Evolutionary conservation across 2,888 invertebrate species (phyloP), one percentile per base, ranked within the genome.

Genomic region (Lumbricus terrestris): DNA sequence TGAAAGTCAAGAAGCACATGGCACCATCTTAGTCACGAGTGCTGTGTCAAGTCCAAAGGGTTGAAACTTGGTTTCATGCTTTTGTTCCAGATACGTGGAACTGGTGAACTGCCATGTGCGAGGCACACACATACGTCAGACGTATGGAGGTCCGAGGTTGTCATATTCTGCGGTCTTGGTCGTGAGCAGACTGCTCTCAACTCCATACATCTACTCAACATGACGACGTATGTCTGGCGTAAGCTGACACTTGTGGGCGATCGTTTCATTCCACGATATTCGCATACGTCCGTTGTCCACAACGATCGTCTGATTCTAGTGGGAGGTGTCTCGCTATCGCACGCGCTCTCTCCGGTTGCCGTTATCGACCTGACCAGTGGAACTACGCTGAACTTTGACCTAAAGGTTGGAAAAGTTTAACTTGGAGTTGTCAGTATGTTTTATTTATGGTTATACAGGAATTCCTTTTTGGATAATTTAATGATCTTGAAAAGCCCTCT

Each of bases 231-330:
- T 34, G 33, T 33, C 6, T 88, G 88, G 88, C 88, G 88, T 37
- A 88, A 20, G n/a, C 34, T 85, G 85, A 1, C 33, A 85, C 35
- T 85, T 85, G 85, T 85, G 1, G 85, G 85, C 37, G 85, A 85
- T 35, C 20, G 1, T 0, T 37, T 85, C 35, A 35, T 85, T 85
- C 85, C 85, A 34, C 34, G 85, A 35, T 85, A 95, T 93, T 94
- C 95, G 16, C 95, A 95, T 90, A 94, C 94, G 34, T 93, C 94
- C 47, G 93, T 94, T 90, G 91, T 95, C n/a, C 91, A 93, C 38
- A 92, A 92, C 8, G 93, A 95, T 90, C 92, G 91, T 42, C 92
- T 95, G 89, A 83, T 95, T 47, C 92, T 95, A 54, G 91, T 95
- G 88, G 95, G 95, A 33, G 95, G 95, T 89, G 94, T 95, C 5